Base-by-base conservation (phyloP, 92 coral and sea anemone genomes). In the Epizoanthus scotinus region DNA sequence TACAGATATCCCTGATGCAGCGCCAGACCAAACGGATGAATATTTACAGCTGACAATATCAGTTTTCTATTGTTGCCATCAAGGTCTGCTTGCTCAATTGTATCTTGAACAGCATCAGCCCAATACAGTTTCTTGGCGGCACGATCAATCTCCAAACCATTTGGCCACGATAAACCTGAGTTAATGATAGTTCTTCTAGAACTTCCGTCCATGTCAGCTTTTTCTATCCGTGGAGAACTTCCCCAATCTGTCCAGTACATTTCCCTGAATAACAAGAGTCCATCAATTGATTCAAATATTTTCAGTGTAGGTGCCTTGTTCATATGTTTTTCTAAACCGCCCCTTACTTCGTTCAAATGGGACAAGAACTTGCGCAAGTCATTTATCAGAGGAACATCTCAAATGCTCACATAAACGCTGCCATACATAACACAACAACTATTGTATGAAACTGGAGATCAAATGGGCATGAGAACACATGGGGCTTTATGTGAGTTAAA, bases 161-260 rank as follows among this genome's bases (percentile, higher is more conserved):
- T 75, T 14, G 81, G 81, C 63, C 31, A 40, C 15, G 40, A 21
- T 21, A 75, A 6, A 57, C 81, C 67, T 2, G 81, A 75, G 49
- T 14, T 20, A 10, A 75, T 67, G 6, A 86, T 27, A 3, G 26
- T 78, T 70, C 26, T 40, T n/a, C 89, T 82, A 5, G 70, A 49
- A 29, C 63, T 82, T 1, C 86, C 89, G 70, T 86, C 73, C 82
- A 86, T 73, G 60, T 54, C 42, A 2, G 89, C 81, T 29, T 71
- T 82, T 57, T 86, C 89, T 47, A 86, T 86, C 8, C 62, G 61
- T 20, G 89, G 86, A 28, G 14, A 38, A 28, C 55, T 36, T 21
- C 89, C 89, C 89, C 86, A 73, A 68, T 81, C 86, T 34, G 86
- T 73, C 89, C 89, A 86, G 63, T 62, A 86, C 86, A 86, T 81